Evolutionary conservation across 2,797 vertebrate genomes (phyloP), one percentile per base, ranked within the genome.

Genomic region (Melanotaenia boesemani): DNA sequence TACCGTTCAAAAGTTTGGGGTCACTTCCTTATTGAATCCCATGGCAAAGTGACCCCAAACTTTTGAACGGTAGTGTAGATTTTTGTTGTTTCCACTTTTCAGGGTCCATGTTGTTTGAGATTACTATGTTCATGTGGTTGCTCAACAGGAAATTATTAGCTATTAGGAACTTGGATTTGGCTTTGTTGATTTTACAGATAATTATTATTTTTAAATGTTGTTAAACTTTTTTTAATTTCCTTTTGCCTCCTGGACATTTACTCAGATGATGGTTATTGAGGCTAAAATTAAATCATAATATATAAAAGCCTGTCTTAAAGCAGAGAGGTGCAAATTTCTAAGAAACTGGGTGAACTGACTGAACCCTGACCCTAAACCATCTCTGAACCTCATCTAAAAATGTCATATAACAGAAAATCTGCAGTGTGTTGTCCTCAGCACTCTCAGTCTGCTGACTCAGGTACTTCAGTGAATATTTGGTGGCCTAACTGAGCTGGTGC

Each of bases 381-480:
- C 55, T 65, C 70, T 9, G 63, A 65, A 26, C 58, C 44, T 62
- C 50, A 24, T 67, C 69, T 62, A 30, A 63, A 63, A 44, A 62
- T 56, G 6, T 34, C 39, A 32, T 46, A 22, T 26, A 18, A 60
- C 36, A 48, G 48, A 71, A 73, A 73, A 48, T 32, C 24, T 72
- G 0, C 30, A n/a, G 30, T 6, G 3, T 41, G 56, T 30, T 24
- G 6, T 69, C 63, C 26, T 66, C 55, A 28, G 57, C 73, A 58
- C 60, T 71, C 28, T 24, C 18, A 24, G 37, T 70, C 34, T 50
- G 69, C 74, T 83, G 86, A 81, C 76, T 84, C 61, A 2, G 59
- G 64, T 34, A 36, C 67, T 80, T 79, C 8, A 66, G 66, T 67
- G 69, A 75, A 79, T 76, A 70, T 72, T 71, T 74, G 72, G 64